Conservation (phyloP, 2,888 invertebrate species). For the Tiphia femorata region DNA sequence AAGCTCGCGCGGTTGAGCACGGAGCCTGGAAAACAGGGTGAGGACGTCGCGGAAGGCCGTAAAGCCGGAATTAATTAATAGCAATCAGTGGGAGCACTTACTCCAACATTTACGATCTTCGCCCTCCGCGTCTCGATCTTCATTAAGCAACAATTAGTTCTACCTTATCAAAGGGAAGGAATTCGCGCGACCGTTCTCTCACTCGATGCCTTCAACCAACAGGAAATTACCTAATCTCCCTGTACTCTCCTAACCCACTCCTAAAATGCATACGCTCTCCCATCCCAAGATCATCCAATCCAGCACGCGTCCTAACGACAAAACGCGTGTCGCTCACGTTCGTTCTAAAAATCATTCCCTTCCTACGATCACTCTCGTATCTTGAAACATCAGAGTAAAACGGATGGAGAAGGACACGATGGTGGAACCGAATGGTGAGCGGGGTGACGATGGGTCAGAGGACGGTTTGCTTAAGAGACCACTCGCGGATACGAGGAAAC, state of each 20-base stretch:
- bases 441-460: too few species aligned
- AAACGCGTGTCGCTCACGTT: too few species aligned
- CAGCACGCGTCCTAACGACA: neutral
- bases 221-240: neutral
- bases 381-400: neutral
- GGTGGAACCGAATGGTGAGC: too few species aligned
- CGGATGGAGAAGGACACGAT: neutral
- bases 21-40: constrained; percentile 19
- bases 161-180: neutral
- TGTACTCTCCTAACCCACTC: too few species aligned
- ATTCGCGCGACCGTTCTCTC: neutral
- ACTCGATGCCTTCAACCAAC: neutral
- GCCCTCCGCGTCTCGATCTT: constrained; percentile 4
- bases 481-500: neutral
- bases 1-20: too few species aligned
- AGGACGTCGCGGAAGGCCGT: constrained; percentile 29
- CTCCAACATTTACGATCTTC: constrained; percentile 23
- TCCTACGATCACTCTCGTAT: neutral
- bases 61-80: constrained; percentile 44
- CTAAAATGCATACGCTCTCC: too few species aligned
- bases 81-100: constrained; percentile 37
- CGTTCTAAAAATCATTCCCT: neutral
- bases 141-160: constrained; percentile 8
- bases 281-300: neutral
- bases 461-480: too few species aligned